Base-by-base conservation (phyloP, 2,888 invertebrate genomes). In the Sarcophaga subvicina region DNA sequence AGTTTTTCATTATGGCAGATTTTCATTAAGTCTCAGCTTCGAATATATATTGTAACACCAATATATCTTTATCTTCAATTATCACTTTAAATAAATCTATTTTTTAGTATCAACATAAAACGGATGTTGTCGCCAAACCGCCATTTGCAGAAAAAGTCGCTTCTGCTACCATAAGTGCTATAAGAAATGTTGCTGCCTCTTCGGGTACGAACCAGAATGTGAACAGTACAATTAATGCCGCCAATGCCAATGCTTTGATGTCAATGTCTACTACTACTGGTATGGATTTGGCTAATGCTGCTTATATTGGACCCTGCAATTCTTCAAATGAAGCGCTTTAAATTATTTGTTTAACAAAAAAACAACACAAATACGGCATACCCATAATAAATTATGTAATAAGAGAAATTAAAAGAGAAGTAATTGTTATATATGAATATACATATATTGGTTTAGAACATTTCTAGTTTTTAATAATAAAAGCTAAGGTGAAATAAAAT, bases 291-390 rank as follows among this genome's bases (percentile, higher is more conserved):
- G 87, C 88, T 83, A 89, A 83, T 73, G 90, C 90, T 91, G 91
- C 92, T 91, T 90, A 93, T 91, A 86, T 94, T 92, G 89, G 94
- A 92, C 93, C 94, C 93, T 90, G 94, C 95, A 85, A 95, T 96
- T 72, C 95, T 93, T 90, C 95, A 95, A 88, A 94, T 95, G 88
- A 94, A 94, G 88, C 94, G 92, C 91, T 93, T 86, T 91, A 90
- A 90, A 89, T 80, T 76, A 77, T 63, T 62, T 14, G 67, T 77
- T 66, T 12, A 79, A 72, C 27, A 54, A 67, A 12, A 67, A 25
- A 47, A 64, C 14, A 70, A 17, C 14, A 54, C 37, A 76, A 77
- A 60, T 60, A 54, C 54, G 17, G 17, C 45, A 62, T 47, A 64
- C 67, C 54, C 62, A 67, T 54, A 78, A 76, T 60, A 71, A 20